These are phyloP conservation scores for Stenchaetothrips biformis DNA, from an alignment of 2,888 invertebrate genomes.

Conservation along the genomic window DNA sequence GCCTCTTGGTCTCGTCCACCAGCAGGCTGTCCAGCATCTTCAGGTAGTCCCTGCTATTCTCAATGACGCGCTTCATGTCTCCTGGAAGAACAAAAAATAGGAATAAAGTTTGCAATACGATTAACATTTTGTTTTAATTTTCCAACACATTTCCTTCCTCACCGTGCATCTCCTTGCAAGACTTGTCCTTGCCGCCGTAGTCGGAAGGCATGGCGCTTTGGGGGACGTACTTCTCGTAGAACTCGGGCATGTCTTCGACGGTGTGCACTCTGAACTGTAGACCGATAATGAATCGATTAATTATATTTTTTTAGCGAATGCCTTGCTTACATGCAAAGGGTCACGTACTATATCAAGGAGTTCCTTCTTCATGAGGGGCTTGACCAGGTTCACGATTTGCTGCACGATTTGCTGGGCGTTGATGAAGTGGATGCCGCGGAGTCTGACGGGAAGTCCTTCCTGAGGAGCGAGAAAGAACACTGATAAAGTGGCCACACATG, in stretches of 20 bases:
- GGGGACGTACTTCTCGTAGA: conserved; percentile 29
- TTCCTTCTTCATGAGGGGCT: background rate
- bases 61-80: background rate
- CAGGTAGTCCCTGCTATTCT: conserved; percentile 30
- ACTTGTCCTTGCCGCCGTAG: conserved; percentile 31
- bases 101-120: background rate
- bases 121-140: background rate
- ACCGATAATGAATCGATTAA: background rate
- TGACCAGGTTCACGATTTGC: background rate
- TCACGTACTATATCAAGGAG: background rate
- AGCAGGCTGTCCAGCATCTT: conserved; percentile 30
- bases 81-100: background rate
- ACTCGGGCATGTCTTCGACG: background rate
- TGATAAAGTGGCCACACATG: too few species aligned
- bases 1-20: conserved; percentile 32
- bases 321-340: background rate
- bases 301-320: background rate
- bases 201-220: conserved; percentile 30
- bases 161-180: conserved; percentile 28
- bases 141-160: background rate
- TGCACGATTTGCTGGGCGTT: background rate
- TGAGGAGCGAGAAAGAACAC: background rate
- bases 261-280: background rate
- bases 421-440: background rate
- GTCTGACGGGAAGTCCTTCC: background rate